Base-by-base conservation (phyloP, 2,888 invertebrate genomes). In the Pachymerium ferrugineum region DNA sequence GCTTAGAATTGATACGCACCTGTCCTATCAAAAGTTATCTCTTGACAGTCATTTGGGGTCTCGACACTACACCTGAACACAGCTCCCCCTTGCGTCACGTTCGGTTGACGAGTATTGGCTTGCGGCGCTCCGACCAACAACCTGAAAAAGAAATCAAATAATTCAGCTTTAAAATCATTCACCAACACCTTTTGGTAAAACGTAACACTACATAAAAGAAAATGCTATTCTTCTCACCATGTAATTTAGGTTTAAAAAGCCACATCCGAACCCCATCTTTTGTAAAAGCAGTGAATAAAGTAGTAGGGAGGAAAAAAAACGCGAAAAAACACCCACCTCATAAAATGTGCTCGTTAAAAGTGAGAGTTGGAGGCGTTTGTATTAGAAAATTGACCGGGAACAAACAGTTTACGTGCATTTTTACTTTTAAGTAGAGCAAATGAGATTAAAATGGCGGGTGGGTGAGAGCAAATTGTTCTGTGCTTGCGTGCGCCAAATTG, bases 101-200 rank as follows among this genome's bases (percentile, higher is more conserved):
- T 87, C 69, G 84, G 85, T 78, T 89, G 87, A 19, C 80, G 77
- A 0, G 90, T 88, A 79, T 90, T 87, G 12, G 90, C 91, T 82
- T 90, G 88, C 47, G 97, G 97, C 1, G 97, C 96, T 16, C 97
- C 96, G 74, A 96, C 91, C 74, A 97, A 84, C 77, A 95, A 87
- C 90, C 95, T 96, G 87, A 1, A 86, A 86, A 54, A 22, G 47
- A 10, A 54, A 22, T 22, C 19, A 54, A 19, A 54, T 54, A 54
- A 54, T 22, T 54, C 47, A 54, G 22, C 19, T 54, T 54, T 54
- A 10, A 19, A 54, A 54, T 54, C n/a, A n/a, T n/a, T n/a, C n/a
- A n/a, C n/a, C n/a, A n/a, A n/a, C n/a, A n/a, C n/a, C n/a, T n/a
- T n/a, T n/a, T n/a, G n/a, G n/a, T n/a, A n/a, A n/a, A n/a, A n/a